phyloP scores from a whole-genome alignment of 2,888 invertebrate species.

The Scaptomyza parva region DNA sequence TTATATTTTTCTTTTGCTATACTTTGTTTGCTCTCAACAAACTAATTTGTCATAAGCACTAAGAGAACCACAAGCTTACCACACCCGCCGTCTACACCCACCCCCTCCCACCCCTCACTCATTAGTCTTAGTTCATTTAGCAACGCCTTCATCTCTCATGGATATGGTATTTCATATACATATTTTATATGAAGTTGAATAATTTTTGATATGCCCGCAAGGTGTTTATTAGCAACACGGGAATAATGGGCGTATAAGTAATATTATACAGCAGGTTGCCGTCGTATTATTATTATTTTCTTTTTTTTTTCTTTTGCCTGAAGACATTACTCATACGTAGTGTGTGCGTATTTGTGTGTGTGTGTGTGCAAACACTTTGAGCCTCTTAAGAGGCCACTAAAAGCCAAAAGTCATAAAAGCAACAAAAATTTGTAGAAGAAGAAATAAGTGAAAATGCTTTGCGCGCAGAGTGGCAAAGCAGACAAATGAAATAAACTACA shows the following conservation, averaged over 20 bases:
- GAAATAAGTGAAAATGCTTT: constrained; percentile 71
- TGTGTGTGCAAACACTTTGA: constrained; percentile 56
- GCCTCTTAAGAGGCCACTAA: constrained; percentile 78
- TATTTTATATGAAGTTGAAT: constrained; percentile 59
- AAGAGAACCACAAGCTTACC: too few relatives aligned
- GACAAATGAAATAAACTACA: constrained; percentile 78
- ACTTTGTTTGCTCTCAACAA: constrained; percentile 5
- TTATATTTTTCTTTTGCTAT: too few relatives aligned
- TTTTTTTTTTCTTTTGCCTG: constrained; percentile 27
- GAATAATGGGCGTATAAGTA: constrained; percentile 79
- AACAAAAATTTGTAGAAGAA: constrained; percentile 56
- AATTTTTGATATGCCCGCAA: constrained; percentile 73
- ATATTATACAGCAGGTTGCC: constrained; percentile 61
- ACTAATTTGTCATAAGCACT: constrained; percentile 46
- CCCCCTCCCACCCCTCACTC: background rate
- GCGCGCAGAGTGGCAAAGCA: constrained; percentile 56
- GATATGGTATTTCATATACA: constrained; percentile 13
- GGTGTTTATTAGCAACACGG: constrained; percentile 78
- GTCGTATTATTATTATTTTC: too few relatives aligned
- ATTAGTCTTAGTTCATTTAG: constrained; percentile 41
- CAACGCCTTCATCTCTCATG: constrained; percentile 14
- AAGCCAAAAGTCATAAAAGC: constrained; percentile 81
- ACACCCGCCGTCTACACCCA: background rate
- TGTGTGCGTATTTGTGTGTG: constrained; percentile 5
- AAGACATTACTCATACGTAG: constrained; percentile 72